Evolutionary conservation across 2,888 invertebrate species (phyloP), one percentile per base, ranked within the genome.

Genomic region (Eupithecia exiguata): DNA sequence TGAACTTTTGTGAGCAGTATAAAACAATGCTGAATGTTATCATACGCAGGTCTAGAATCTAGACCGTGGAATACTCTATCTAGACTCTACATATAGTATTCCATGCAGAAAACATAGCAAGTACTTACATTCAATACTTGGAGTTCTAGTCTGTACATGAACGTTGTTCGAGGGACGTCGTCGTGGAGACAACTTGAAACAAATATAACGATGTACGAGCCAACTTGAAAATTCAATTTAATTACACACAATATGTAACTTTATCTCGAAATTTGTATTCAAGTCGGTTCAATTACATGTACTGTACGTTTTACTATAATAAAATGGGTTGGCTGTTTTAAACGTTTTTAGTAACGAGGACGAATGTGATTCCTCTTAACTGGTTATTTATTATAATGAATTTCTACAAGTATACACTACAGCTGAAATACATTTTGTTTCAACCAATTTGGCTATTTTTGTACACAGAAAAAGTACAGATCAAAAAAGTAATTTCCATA

Each of bases 401-500:
- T 40, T 14, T 14, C 40, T 14, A 14, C 40, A 40, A 5, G 12
- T 14, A 40, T 14, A 40, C 40, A 14, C 40, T 14, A 14, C 14
- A 40, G 43, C 16, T 14, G 18, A 16, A 16, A 18, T 18, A 46
- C 16, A 46, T 46, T 46, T 46, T 9, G 16, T n/a, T 18, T n/a
- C 1, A 18, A 46, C 46, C 0, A n/a, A 46, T n/a, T 46, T n/a
- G n/a, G 9, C 1, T 46, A 46, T 46, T 16, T 46, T 7, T 38
- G 12, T 21, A 65, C 40, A 14, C 40, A 43, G 21, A 14, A 66
- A 38, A n/a, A 5, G 21, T 65, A n/a, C 38, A n/a, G n/a, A 65
- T 65, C 21, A 66, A 25, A 43, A 40, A 65, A 40, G 65, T 40
- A 38, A 66, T 66, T 66, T 66, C 30, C 43, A 7, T 66, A 25